Evolutionary conservation across 2,888 invertebrate species (phyloP), one percentile per base, ranked within the genome.

Genomic region (Oligia fasciuncula): DNA sequence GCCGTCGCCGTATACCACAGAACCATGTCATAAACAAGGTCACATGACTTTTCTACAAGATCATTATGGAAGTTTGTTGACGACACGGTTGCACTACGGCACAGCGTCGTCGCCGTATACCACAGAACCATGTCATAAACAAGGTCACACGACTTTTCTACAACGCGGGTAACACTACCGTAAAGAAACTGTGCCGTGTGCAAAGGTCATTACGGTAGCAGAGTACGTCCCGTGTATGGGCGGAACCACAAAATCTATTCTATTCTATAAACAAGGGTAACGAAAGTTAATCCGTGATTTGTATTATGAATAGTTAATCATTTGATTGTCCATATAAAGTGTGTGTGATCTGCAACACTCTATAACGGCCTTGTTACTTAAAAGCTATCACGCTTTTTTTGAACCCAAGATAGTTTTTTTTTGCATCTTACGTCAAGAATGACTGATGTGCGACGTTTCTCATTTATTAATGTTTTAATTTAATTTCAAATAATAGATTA

Each of bases 281-380:
- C 29, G 46, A 63, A 72, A 83, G 40, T 29, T n/a, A 46, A 51
- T 65, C n/a, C 23, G 17, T n/a, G 67, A 77, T 68, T 57, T 43
- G 14, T 49, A 62, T 40, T 71, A 43, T n/a, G 19, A 65, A 66
- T n/a, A 76, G 11, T 40, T 74, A 57, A 69, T 76, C 40, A 40
- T 69, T 66, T 75, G 69, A 81, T 76, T 67, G 67, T 73, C 60
- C 76, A 77, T 70, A 80, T 67, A 73, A 79, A 80, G 77, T 46
- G 49, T 67, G 60, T 77, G 82, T 79, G 75, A 79, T 71, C 75
- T 51, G 49, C 76, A 66, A 80, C 75, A 79, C 67, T 77, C 71
- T 40, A 67, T 57, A 74, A 62, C 43, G 83, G n/a, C 85, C 89
- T 87, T 77, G 89, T 83, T 78, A 83, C 87, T 85, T 87, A 77